Percentiles rank a stretch among this genome's conserved stretches.
Evolutionary conservation across 1,140 invertebrate genomes (phyloP).

Genomic region (Drosophila lowei): DNA sequence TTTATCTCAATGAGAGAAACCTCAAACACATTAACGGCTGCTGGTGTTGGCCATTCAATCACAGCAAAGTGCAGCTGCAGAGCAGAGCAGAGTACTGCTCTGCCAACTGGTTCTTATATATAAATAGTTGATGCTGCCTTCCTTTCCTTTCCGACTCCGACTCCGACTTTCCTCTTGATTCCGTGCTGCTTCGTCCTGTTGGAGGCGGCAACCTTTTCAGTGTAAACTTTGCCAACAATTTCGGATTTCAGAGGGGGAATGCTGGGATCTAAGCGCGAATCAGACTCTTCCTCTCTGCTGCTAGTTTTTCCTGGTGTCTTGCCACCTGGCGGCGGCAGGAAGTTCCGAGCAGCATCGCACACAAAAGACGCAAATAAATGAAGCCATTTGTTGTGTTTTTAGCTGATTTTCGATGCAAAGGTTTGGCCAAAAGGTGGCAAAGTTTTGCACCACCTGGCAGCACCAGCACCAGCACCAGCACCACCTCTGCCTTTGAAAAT

Average conservation of each 20-base stretch:
- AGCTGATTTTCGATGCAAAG: slow-evolving; percentile 73
- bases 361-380: slow-evolving; percentile 81
- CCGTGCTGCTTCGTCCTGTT: slow-evolving; percentile 6
- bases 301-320: slow-evolving; percentile 25
- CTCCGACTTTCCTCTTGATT: slow-evolving; percentile 6
- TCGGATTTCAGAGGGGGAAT: slow-evolving; percentile 12
- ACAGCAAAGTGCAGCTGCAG: slow-evolving; percentile 54
- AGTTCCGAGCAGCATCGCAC: slow-evolving; percentile 48
- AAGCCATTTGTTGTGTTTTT: slow-evolving; percentile 80
- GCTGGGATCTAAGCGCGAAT: slow-evolving; percentile 48
- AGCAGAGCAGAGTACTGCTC: slow-evolving; percentile 30
- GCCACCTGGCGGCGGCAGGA: slow-evolving; percentile 37
- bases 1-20: slow-evolving; percentile 41
- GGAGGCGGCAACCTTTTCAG: slow-evolving; percentile 40
- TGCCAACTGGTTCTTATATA: slow-evolving; percentile 48
- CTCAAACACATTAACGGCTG: slow-evolving; percentile 53
- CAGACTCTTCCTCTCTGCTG: neutral
- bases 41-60: slow-evolving; percentile 61
- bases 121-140: slow-evolving; percentile 65
- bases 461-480: neutral
- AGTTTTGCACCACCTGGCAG: slow-evolving; percentile 50
- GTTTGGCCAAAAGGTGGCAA: slow-evolving; percentile 37
- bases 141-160: slow-evolving; percentile 21
- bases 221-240: slow-evolving; percentile 58
- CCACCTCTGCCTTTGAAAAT: slow-evolving; percentile 51